These are phyloP conservation scores for Rhabdomys pumilio DNA, from an alignment of 2,797 vertebrate species.

Conservation along the genomic window DNA sequence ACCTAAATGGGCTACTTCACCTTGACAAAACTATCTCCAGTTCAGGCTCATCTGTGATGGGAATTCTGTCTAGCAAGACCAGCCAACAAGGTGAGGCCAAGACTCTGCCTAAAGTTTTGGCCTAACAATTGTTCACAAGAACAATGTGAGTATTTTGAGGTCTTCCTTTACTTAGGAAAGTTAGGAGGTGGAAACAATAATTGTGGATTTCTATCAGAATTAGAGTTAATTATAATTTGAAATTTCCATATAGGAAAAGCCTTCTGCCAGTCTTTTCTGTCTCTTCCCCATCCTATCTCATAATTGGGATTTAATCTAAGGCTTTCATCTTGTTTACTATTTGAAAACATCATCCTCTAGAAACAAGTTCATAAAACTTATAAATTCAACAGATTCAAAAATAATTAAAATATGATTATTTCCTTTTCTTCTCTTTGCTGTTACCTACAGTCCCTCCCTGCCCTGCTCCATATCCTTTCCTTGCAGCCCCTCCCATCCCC, in stretches of 20 bases:
- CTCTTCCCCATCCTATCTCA: no score
- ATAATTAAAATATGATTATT: not conserved
- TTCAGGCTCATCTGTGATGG: not conserved
- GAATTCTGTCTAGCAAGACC: not conserved
- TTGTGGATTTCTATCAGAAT: not conserved
- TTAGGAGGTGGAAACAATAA: not conserved
- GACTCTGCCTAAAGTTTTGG: not conserved
- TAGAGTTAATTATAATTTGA: not conserved
- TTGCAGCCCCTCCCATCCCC: not conserved
- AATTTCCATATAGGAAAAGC: not conserved
- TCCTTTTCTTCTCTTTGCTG: not conserved
- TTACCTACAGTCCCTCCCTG: no score
- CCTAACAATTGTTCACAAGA: not conserved
- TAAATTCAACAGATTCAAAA: not conserved
- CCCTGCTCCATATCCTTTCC: not conserved
- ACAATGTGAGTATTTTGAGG: not conserved
- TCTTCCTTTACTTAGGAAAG: not conserved
- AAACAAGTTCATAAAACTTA: not conserved
- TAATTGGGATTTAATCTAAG: not conserved
- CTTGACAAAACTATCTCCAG: not conserved
- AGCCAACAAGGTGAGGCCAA: not conserved
- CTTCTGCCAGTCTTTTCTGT: not conserved
- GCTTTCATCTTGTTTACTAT: not conserved
- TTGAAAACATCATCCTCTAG: not conserved
- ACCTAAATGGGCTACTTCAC: fast-evolving